Base-by-base conservation (phyloP, 1,140 invertebrate species). In the Pantala flavescens region DNA sequence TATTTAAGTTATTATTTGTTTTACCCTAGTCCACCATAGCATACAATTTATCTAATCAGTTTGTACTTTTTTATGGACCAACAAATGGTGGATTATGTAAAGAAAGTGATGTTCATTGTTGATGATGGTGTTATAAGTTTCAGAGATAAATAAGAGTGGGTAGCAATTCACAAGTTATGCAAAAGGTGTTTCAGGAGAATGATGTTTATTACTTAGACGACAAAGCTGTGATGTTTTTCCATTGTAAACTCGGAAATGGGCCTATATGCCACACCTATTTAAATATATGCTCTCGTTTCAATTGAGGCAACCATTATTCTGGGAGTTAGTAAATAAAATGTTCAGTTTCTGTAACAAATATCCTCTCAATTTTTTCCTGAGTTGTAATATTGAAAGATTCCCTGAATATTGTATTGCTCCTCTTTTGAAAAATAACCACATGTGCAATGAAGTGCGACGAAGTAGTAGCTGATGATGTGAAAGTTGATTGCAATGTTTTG, bases 181-280 rank as follows among this genome's bases (percentile, higher is more conserved):
- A 21, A 63, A 21, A 19, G 14, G 49, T 63, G 49, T 63, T 19
- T 19, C 49, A 63, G n/a, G n/a, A 19, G n/a, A 14, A 19, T 7
- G 14, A 19, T 63, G 49, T 63, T 63, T 63, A 63, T 63, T 63
- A 63, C 49, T 63, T 63, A 63, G 49, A 63, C 12, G 49, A 63
- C 49, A 63, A 63, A 63, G n/a, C 49, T 63, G 49, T 63, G 49
- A 63, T 63, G 49, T 63, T 63, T 36, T 63, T 63, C 49, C 49
- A 63, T 19, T 63, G 49, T 63, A 63, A 16, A 63, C 49, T 63
- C 49, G 49, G 49, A 63, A 63, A 63, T 63, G 49, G 49, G 49
- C 49, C 49, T 63, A 63, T 21, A 63, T 63, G 49, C 49, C 49
- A 7, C 28, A 63, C 49, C 49, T 63, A 63, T 63, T 63, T 63